Conservation (phyloP, 1,140 invertebrate species). For the Colletes gigas region DNA sequence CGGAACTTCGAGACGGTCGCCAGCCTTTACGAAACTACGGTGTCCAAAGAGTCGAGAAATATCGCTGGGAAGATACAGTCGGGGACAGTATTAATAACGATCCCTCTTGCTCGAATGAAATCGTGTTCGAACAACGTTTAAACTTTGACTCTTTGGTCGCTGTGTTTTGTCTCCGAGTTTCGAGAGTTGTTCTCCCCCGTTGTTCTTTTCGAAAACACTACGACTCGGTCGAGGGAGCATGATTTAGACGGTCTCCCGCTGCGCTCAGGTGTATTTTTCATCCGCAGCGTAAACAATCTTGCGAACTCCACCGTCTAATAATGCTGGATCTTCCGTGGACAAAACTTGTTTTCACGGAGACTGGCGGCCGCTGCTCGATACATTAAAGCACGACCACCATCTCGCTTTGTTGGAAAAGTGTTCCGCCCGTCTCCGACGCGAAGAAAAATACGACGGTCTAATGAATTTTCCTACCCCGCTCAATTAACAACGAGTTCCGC, state of each 20-base stretch:
- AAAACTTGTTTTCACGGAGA: background rate
- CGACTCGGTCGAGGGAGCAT: background rate
- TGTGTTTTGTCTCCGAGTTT: no score
- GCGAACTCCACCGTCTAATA: background rate
- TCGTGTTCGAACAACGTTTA: no score
- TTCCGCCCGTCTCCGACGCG: background rate
- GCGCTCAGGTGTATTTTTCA: no score
- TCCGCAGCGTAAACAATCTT: background rate
- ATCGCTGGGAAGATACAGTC: background rate
- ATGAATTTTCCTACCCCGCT: background rate
- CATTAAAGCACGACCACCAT: background rate
- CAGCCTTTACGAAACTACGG: background rate
- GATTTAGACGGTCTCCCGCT: no score
- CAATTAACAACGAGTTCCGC: background rate
- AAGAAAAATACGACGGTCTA: background rate
- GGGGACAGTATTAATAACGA: no score
- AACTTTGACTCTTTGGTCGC: no score
- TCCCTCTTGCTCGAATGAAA: no score
- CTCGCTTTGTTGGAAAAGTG: background rate
- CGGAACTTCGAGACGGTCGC: conserved; percentile 2
- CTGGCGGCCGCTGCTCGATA: background rate
- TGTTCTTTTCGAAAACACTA: background rate
- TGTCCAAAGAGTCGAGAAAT: background rate
- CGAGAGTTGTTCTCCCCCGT: background rate
- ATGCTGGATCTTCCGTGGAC: background rate